Percentiles rank a stretch among this genome's conserved stretches.
phyloP scores from a whole-genome alignment of 2,113 vertebrate genomes.

The Podocnemis expansa region DNA sequence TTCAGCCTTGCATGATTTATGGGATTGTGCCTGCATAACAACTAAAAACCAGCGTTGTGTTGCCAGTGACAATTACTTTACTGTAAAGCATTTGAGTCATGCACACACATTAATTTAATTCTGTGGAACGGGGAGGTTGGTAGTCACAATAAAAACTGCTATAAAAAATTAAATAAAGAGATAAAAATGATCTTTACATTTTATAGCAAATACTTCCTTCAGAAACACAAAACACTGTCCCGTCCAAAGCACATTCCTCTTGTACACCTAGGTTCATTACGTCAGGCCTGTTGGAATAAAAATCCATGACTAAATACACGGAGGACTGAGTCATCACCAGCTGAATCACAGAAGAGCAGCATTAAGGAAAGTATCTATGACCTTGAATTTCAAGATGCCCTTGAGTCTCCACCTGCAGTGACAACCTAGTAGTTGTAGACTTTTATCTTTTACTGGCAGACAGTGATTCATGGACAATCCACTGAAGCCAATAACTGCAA shows the following conservation, averaged over 20 bases:
- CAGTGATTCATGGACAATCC: not conserved
- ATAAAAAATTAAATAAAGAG: not conserved
- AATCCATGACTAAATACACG: not conserved
- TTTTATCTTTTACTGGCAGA: not conserved
- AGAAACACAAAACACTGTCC: not conserved
- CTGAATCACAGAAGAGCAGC: rapidly evolving
- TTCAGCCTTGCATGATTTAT: conserved; percentile 10
- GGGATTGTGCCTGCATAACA: conserved; percentile 29
- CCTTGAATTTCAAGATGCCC: not conserved
- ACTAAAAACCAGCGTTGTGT: not conserved
- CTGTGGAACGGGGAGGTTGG: not conserved
- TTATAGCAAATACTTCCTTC: not conserved
- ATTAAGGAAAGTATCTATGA: not conserved
- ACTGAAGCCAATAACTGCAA: not conserved
- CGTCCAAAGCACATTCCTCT: not conserved
- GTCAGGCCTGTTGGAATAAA: not conserved
- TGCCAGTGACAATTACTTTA: conserved; percentile 23
- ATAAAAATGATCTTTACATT: not conserved
- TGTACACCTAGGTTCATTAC: not conserved
- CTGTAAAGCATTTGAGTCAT: not conserved
- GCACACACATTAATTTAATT: not conserved
- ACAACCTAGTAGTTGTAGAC: rapidly evolving
- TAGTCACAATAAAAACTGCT: not conserved
- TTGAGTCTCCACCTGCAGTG: not conserved
- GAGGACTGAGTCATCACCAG: not conserved